These are phyloP conservation scores for Rhipidura dahli DNA, from an alignment of 2,113 vertebrate genomes.

Conservation along the genomic window DNA sequence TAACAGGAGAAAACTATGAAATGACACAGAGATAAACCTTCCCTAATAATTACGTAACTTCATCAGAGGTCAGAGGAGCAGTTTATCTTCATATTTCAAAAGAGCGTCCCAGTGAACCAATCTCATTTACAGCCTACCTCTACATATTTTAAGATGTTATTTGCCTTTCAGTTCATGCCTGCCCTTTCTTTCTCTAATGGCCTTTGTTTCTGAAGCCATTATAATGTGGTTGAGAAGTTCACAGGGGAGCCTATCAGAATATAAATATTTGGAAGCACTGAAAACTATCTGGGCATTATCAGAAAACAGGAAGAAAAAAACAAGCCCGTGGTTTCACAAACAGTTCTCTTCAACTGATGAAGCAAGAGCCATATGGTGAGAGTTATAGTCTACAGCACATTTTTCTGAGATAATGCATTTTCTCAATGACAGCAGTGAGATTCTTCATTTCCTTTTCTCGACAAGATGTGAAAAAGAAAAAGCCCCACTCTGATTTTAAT, in stretches of 20 bases:
- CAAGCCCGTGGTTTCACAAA: conserved; percentile 7
- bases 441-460: not conserved
- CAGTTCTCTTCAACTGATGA: not conserved
- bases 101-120: not conserved
- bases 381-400: not conserved
- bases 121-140: not conserved
- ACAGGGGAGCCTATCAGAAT: conserved; percentile 1
- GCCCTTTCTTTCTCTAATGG: conserved; percentile 7
- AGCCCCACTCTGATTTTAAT: not conserved
- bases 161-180: conserved; percentile 36
- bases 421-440: conserved; percentile 11
- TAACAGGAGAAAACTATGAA: conserved; percentile 25
- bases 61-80: conserved; percentile 17
- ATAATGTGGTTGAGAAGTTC: conserved; percentile 6
- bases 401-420: conserved; percentile 16
- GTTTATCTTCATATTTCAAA: conserved; percentile 61
- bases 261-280: conserved; percentile 49
- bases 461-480: not conserved
- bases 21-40: conserved; percentile 42
- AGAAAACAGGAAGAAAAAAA: conserved; percentile 17
- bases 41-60: conserved; percentile 58
- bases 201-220: conserved; percentile 28
- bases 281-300: conserved; percentile 14
- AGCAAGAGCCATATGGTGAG: conserved; percentile 28
- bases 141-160: conserved; percentile 50